Evolutionary conservation across 2,113 vertebrate species (phyloP), one percentile per base, ranked within the genome.

Genomic region (Aptenodytes forsteri): DNA sequence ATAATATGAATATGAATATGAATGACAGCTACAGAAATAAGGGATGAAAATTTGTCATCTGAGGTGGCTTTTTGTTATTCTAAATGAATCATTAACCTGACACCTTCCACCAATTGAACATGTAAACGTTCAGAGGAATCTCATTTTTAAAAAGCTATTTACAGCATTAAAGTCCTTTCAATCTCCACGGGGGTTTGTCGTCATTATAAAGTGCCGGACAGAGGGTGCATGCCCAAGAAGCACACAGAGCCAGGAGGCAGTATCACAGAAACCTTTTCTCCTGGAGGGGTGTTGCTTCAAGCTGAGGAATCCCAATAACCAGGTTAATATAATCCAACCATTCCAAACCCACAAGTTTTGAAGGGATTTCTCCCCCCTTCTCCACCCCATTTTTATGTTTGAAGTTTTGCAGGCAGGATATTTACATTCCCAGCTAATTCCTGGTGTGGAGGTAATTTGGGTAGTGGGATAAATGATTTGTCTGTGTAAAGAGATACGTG

Each of bases 61-160:
- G 36, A 66, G 59, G 25, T 87, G 50, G 44, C 38, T 64, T 95
- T 94, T 64, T 72, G n/a, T 86, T 71, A 79, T 87, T 64, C 40
- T 56, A 34, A 90, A 90, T 85, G 47, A 95, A 87, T 92, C 70
- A 83, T 62, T 94, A 95, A 89, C 26, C 8, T 76, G 49, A 76
- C 55, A 76, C 16, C 21, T 95, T 90, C 38, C 29, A 92, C 23
- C 56, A 93, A 78, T 7, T 83, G 73, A 96, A 95, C 95, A 90
- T 54, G 19, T n/a, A 93, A 89, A 55, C 5, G 9, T 86, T 76
- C 38, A 67, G 69, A 59, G 9, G 47, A 94, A 84, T 65, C 26
- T 80, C 0, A 1, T 79, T 89, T 93, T 82, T 27, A 52, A 77
- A 97, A 87, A 66, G 23, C 49, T 93, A 14, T 96, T 94, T 91